Evolutionary conservation across 2,113 vertebrate species (phyloP).

Genomic region (Salvelinus fontinalis): DNA sequence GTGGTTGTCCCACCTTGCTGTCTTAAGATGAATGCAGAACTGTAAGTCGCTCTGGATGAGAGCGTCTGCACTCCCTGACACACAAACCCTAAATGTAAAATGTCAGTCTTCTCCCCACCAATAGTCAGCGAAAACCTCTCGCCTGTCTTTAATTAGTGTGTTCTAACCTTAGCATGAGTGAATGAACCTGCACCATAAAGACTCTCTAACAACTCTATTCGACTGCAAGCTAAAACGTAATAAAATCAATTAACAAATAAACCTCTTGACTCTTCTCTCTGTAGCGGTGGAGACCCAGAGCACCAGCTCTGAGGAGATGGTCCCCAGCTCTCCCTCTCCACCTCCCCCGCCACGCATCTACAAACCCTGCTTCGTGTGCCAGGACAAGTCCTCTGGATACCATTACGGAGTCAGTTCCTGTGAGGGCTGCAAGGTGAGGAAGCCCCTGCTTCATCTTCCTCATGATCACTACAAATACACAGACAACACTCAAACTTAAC

Average conservation of each 20-base stretch:
- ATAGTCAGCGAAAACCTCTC: background rate
- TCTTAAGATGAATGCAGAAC: too few relatives aligned
- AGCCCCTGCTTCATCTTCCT: constrained; percentile 3
- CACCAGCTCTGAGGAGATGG: constrained; percentile 94
- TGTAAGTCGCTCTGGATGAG: too few relatives aligned
- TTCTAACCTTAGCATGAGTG: too few relatives aligned
- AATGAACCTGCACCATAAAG: too few relatives aligned
- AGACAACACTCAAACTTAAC: background rate
- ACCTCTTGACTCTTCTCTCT: constrained; percentile 15
- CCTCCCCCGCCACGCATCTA: constrained; percentile 91
- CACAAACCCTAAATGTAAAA: too few relatives aligned
- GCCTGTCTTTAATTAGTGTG: background rate
- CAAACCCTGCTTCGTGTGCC: constrained; percentile 96
- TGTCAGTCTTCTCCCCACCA: background rate
- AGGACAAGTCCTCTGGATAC: constrained; percentile 95
- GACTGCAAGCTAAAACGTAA: too few relatives aligned
- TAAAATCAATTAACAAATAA: constrained; percentile 21
- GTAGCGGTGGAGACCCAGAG: constrained; percentile 93
- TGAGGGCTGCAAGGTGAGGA: constrained; percentile 91
- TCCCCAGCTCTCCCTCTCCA: constrained; percentile 91
- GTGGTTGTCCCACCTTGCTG: too few relatives aligned
- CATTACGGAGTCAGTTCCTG: constrained; percentile 96
- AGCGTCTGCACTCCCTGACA: too few relatives aligned
- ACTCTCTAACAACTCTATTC: too few relatives aligned
- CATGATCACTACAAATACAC: background rate